Evolutionary conservation across 2,797 vertebrate genomes (phyloP).

Genomic region (Sebastes steindachneri): DNA sequence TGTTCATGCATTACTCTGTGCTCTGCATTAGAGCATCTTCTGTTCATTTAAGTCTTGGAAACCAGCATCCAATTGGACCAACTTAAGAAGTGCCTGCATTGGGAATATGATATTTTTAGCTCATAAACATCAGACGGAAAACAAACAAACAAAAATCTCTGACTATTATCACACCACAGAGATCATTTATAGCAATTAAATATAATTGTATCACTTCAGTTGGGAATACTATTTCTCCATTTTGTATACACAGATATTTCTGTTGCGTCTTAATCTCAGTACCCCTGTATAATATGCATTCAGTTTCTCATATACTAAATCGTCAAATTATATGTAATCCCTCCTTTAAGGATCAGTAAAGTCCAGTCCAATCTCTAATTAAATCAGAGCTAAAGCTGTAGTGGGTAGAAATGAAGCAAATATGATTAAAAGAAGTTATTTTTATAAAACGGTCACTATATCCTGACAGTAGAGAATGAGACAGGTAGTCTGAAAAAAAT

Average conservation of each 20-base stretch:
- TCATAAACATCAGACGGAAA: background rate
- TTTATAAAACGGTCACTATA: too few relatives aligned
- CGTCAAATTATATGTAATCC: background rate
- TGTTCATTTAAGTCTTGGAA: background rate
- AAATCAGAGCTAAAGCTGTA: background rate
- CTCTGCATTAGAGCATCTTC: background rate
- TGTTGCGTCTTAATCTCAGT: background rate
- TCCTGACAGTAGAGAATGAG: too few relatives aligned
- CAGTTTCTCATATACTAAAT: background rate
- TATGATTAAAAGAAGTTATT: too few relatives aligned
- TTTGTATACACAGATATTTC: background rate
- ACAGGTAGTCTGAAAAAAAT: too few relatives aligned
- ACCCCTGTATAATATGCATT: background rate
- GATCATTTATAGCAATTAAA: slow-evolving; percentile 10
- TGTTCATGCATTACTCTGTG: background rate
- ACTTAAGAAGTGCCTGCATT: background rate
- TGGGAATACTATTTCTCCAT: background rate
- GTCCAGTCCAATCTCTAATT: background rate
- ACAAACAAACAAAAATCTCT: background rate
- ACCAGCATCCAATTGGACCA: background rate
- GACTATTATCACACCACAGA: background rate
- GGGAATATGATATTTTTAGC: background rate
- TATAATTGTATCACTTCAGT: background rate
- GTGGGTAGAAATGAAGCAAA: too few relatives aligned
- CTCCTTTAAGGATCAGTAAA: background rate